Percentiles rank a stretch among this genome's conserved stretches.
Conservation (phyloP, 1,140 invertebrate genomes). For the Sinonovacula constricta region DNA sequence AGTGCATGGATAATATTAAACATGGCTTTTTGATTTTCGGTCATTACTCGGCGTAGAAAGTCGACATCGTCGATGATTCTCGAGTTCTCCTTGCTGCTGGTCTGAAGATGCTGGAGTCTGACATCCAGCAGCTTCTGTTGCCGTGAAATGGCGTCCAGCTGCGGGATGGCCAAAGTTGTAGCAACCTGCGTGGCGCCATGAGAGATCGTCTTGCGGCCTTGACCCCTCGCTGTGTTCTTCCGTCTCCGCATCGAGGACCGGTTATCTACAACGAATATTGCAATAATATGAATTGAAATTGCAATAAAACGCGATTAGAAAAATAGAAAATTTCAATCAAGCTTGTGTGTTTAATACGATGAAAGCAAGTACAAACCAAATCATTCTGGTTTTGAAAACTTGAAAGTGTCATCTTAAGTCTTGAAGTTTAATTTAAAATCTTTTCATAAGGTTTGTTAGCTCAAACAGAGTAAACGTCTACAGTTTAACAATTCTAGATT, state of each 20-base stretch:
- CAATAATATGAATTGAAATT: too few relatives aligned
- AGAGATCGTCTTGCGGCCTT: conserved; percentile 60
- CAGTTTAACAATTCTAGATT: too few relatives aligned
- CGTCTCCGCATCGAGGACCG: conserved; percentile 45
- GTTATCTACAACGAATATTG: conserved; percentile 4
- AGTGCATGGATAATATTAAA: conserved; percentile 76
- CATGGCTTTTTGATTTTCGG: conserved; percentile 78
- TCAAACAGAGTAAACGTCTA: too few relatives aligned
- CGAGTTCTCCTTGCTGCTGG: conserved; percentile 74
- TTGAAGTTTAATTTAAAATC: too few relatives aligned
- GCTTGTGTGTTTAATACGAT: too few relatives aligned
- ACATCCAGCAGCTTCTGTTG: conserved; percentile 77
- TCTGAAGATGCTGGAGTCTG: conserved; percentile 76
- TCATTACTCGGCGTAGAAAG: conserved; percentile 75
- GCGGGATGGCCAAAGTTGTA: conserved; percentile 76
- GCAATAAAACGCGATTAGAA: too few relatives aligned
- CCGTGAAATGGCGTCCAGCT: conserved; percentile 77
- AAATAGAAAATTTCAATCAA: too few relatives aligned
- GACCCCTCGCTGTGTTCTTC: conserved; percentile 50
- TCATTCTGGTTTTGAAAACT: too few relatives aligned
- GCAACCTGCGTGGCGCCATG: conserved; percentile 67
- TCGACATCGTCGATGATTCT: conserved; percentile 76
- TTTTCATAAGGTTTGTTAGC: too few relatives aligned
- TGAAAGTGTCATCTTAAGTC: too few relatives aligned
- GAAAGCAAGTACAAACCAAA: too few relatives aligned